Evolutionary conservation across 2,113 vertebrate species (phyloP).

Genomic region (Peromyscus leucopus): DNA sequence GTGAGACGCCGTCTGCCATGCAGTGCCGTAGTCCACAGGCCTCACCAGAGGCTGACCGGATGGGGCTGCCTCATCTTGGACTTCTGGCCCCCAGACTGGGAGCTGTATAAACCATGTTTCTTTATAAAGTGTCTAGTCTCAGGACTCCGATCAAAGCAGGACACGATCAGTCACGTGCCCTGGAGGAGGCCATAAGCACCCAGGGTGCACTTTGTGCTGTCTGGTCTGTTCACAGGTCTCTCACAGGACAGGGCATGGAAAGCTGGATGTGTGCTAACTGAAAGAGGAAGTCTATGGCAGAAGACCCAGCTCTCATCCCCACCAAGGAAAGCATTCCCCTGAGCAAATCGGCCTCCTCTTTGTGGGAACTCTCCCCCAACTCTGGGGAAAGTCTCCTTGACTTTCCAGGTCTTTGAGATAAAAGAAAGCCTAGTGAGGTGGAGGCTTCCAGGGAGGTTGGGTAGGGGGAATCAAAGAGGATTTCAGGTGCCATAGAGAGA

Average conservation of each 20-base stretch:
- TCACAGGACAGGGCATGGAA: neutral
- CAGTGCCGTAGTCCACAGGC: too few species aligned
- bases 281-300: neutral
- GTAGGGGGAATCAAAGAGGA: neutral
- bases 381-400: neutral
- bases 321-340: accelerated
- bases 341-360: neutral
- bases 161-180: too few species aligned
- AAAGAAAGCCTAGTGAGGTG: neutral
- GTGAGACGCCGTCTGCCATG: neutral
- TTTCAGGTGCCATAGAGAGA: neutral
- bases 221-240: neutral
- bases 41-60: neutral
- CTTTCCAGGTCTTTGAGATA: neutral
- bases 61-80: neutral
- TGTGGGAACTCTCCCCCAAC: neutral
- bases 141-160: neutral
- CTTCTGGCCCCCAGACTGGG: neutral
- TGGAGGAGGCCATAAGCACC: neutral
- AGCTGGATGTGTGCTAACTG: neutral
- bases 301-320: neutral
- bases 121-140: neutral
- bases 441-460: neutral
- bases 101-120: neutral
- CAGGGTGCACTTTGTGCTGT: neutral